phyloP scores from a whole-genome alignment of 2,113 vertebrate genomes.

The Nyctibius bracteatus region DNA sequence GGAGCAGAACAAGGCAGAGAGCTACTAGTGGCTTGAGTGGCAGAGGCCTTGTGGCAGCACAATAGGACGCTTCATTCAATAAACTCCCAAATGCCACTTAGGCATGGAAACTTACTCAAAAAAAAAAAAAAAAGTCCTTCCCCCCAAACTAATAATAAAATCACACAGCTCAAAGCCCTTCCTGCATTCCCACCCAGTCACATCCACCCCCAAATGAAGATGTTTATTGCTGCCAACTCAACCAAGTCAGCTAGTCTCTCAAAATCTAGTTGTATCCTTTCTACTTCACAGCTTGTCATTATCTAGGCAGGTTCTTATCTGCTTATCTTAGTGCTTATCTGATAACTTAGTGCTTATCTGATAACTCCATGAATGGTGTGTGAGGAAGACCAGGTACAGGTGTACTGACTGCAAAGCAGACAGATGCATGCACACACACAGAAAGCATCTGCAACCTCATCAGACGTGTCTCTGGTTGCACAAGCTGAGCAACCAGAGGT shows the following conservation, averaged over 20 bases:
- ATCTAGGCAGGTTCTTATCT: not conserved
- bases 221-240: not conserved
- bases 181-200: not conserved
- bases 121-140: not conserved
- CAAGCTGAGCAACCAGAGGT: not conserved
- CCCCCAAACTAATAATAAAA: not conserved
- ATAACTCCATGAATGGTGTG: not conserved
- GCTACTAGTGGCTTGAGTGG: fast-evolving
- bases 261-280: not conserved
- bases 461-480: not conserved
- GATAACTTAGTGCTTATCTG: not conserved
- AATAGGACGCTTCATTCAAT: not conserved
- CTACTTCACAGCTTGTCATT: not conserved
- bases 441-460: not conserved
- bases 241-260: not conserved
- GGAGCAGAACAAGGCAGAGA: not conserved
- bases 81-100: not conserved
- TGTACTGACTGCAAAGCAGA: not conserved
- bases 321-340: not conserved
- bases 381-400: not conserved
- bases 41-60: not conserved
- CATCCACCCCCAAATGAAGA: not conserved
- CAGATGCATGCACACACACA: not conserved
- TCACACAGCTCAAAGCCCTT: not conserved
- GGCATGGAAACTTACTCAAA: not conserved